Conservation (phyloP, 2,797 vertebrate genomes). For the Coreius guichenoti region DNA sequence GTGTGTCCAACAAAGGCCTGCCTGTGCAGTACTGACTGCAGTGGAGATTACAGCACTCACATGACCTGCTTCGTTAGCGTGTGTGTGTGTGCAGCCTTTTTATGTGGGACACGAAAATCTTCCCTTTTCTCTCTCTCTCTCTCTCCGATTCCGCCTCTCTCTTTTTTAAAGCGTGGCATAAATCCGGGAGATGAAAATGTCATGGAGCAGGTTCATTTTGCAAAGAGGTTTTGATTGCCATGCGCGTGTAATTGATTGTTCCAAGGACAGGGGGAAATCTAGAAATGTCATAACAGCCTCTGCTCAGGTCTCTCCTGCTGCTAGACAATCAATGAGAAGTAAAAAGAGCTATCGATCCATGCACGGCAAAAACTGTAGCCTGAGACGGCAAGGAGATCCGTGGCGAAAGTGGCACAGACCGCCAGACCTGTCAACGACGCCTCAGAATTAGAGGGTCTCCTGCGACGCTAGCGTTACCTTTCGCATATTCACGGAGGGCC, state of each 20-base stretch:
- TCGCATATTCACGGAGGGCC: conserved; percentile 67
- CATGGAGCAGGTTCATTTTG: conserved; percentile 86
- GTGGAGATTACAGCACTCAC: conserved; percentile 63
- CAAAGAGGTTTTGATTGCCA: conserved; percentile 88
- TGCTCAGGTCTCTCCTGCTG: conserved; percentile 84
- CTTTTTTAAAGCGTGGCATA: conserved; percentile 74
- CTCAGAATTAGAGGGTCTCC: conserved; percentile 81
- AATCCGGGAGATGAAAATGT: conserved; percentile 88
- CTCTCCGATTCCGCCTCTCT: conserved; percentile 35
- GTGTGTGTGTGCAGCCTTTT: conserved; percentile 28
- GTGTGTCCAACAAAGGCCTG: conserved; percentile 53
- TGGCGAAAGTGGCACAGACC: conserved; percentile 77
- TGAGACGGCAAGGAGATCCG: conserved; percentile 77
- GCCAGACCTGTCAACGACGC: conserved; percentile 79
- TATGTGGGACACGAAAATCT: conserved; percentile 60
- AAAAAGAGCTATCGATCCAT: conserved; percentile 86
- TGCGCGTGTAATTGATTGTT: conserved; percentile 87
- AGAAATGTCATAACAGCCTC: conserved; percentile 88
- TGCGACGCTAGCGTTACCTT: conserved; percentile 78
- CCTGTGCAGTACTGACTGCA: conserved; percentile 24
- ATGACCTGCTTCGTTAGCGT: conserved; percentile 69
- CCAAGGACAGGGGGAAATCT: conserved; percentile 88
- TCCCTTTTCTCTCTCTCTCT: conserved; percentile 43
- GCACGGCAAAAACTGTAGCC: conserved; percentile 81
- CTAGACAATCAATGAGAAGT: conserved; percentile 85